Base-by-base conservation (phyloP, 2,113 vertebrate species). In the Morone chrysops region DNA sequence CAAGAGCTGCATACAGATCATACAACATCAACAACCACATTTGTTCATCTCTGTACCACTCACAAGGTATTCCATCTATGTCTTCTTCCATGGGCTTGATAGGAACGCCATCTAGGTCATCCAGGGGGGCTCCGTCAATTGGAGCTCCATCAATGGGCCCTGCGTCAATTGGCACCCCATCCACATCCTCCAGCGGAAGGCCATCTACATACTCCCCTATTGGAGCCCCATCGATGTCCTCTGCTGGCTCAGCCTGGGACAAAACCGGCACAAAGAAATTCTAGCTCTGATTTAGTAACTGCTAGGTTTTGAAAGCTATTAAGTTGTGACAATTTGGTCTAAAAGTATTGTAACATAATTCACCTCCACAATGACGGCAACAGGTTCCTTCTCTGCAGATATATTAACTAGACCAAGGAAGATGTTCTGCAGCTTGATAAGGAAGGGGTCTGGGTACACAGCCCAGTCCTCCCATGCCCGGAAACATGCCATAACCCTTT, bases 381-480 rank as follows among this genome's bases (percentile, higher is more conserved):
- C 14, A 0, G 85, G 76, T 87, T 99, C 97, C 89, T 98, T 98
- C 75, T 99, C 98, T 85, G 93, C 94, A 80, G 97, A 87, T 41
- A 98, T 96, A 94, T 98, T 99, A 85, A 99, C 97, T 72, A 99
- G 96, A 36, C 98, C 98, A 91, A 99, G 94, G 93, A 99, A 99
- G 92, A 99, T 97, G 93, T 99, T 99, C 94, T 99, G 98, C 40
- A 99, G 94, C 94, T 98, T 99, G 93, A 99, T 99, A 85, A 99
- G 96, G 95, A 97, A 99, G 14, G 98, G 97, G 73, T 99, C 98
- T n/a, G 98, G 98, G 92, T 99, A 99, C 86, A 99, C 97, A 0
- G 98, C 95, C 98, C 98, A 99, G 87, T 99, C 98, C 90, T 99
- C 98, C 98, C 98, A 99, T 0, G 98, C 98, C 92, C 98, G 95